Evolutionary conservation across 2,888 invertebrate genomes (phyloP).

Genomic region (Aporophyla nigra): DNA sequence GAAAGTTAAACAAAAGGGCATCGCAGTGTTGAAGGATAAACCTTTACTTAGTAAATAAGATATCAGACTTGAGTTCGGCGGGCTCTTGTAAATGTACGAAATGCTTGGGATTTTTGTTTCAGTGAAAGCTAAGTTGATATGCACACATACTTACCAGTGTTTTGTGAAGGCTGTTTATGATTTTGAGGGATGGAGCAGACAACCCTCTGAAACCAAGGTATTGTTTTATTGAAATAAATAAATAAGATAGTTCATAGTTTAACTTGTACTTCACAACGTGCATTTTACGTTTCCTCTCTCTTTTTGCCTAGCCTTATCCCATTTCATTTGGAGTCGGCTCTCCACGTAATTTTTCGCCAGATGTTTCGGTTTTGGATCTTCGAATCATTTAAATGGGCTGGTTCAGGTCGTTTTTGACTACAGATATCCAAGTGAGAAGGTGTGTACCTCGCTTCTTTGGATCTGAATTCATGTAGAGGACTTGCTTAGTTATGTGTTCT

Average conservation of each 20-base stretch:
- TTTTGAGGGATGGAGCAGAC: not conserved
- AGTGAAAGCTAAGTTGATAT: not conserved
- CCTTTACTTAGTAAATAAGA: conserved; percentile 70
- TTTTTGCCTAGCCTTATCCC: too few relatives aligned
- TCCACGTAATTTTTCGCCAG: too few relatives aligned
- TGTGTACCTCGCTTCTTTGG: too few relatives aligned
- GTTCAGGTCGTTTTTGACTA: too few relatives aligned
- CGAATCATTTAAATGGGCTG: too few relatives aligned
- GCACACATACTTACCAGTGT: not conserved
- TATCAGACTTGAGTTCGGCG: conserved; percentile 50
- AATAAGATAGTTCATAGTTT: too few relatives aligned
- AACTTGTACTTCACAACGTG: not conserved
- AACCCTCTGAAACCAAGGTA: not conserved
- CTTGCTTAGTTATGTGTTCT: too few relatives aligned
- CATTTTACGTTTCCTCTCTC: not conserved
- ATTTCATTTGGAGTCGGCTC: too few relatives aligned
- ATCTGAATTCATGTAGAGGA: too few relatives aligned
- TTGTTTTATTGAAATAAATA: not conserved
- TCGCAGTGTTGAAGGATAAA: conserved; percentile 65
- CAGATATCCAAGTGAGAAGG: too few relatives aligned
- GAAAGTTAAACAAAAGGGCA: conserved; percentile 70
- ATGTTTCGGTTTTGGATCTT: too few relatives aligned
- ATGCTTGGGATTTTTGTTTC: conserved; percentile 23
- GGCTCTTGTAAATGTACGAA: conserved; percentile 28
- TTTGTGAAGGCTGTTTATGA: not conserved